Percentiles rank a stretch among this genome's conserved stretches.
Evolutionary conservation across 92 coral and sea anemone genomes (phyloP).

Genomic region (Desmophyllum pertusum): DNA sequence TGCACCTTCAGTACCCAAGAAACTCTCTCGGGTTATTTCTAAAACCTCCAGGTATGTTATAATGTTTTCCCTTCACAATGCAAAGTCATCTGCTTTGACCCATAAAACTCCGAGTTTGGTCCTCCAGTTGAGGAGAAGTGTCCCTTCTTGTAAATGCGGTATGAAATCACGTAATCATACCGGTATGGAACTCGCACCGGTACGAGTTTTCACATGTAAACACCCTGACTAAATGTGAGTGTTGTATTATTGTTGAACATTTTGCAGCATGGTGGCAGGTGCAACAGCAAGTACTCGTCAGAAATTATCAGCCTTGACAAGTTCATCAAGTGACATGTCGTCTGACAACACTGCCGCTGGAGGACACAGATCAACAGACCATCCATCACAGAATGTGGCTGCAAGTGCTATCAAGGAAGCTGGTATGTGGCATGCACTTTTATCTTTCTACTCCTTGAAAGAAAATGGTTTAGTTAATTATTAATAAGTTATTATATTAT

Average conservation of each 20-base stretch:
- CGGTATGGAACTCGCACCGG: too few species aligned
- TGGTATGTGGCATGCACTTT: constrained; percentile 30
- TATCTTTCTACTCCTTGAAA: too few species aligned
- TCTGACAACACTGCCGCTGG: constrained; percentile 59
- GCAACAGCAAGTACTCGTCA: constrained; percentile 83
- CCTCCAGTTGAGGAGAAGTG: too few species aligned
- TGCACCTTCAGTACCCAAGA: constrained; percentile 85
- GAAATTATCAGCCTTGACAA: constrained; percentile 59
- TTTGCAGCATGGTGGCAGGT: constrained; percentile 76
- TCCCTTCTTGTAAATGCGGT: too few species aligned
- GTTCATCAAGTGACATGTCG: constrained; percentile 73
- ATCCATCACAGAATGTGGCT: constrained; percentile 21
- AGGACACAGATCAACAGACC: constrained; percentile 54
- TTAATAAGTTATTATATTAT: too few species aligned
- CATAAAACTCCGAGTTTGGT: too few species aligned
- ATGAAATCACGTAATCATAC: too few species aligned
- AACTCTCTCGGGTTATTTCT: constrained; percentile 73
- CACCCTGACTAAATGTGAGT: not conserved
- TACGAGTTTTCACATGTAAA: too few species aligned
- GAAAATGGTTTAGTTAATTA: too few species aligned
- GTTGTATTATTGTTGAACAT: not conserved
- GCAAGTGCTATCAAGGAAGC: constrained; percentile 48
- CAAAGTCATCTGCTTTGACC: not conserved
- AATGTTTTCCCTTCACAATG: too few species aligned
- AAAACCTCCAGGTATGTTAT: constrained; percentile 81